Evolutionary conservation across 2,797 vertebrate species (phyloP).

Genomic region (Rousettus madagascariensis): DNA sequence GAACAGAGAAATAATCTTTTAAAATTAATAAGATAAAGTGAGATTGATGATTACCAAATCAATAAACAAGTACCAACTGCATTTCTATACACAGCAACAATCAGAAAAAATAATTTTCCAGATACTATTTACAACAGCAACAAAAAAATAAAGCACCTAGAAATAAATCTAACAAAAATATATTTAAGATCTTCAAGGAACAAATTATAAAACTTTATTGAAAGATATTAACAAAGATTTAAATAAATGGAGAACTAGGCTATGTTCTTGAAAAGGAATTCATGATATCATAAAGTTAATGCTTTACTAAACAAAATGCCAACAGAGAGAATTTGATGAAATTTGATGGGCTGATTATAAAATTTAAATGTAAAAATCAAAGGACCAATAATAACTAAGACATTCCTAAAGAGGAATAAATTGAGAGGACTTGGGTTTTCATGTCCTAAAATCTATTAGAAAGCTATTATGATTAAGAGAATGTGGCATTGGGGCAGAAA

Average conservation of each 20-base stretch:
- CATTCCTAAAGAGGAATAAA: background rate
- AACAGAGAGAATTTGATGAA: background rate
- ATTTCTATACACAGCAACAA: slow-evolving; percentile 18
- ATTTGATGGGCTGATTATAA: background rate
- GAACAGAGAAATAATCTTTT: background rate
- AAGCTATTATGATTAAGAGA: background rate
- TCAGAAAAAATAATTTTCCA: slow-evolving; percentile 38
- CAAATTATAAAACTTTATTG: slow-evolving; percentile 16
- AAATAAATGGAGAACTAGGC: slow-evolving; percentile 24
- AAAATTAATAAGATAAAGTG: background rate
- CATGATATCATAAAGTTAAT: background rate
- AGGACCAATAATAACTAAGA: background rate
- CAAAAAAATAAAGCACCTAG: background rate
- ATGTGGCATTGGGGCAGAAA: background rate
- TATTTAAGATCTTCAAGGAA: background rate
- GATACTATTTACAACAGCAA: background rate
- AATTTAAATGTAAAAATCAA: slow-evolving; percentile 51
- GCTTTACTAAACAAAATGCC: slow-evolving; percentile 3
- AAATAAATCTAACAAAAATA: slow-evolving; percentile 28
- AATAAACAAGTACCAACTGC: background rate
- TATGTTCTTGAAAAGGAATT: slow-evolving; percentile 32
- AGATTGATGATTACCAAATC: background rate
- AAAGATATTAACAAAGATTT: background rate
- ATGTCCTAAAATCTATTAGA: background rate
- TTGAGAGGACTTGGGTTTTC: background rate